These are phyloP conservation scores for Globodera ellingtonae DNA, from an alignment of 1,140 invertebrate species.

Conservation along the genomic window DNA sequence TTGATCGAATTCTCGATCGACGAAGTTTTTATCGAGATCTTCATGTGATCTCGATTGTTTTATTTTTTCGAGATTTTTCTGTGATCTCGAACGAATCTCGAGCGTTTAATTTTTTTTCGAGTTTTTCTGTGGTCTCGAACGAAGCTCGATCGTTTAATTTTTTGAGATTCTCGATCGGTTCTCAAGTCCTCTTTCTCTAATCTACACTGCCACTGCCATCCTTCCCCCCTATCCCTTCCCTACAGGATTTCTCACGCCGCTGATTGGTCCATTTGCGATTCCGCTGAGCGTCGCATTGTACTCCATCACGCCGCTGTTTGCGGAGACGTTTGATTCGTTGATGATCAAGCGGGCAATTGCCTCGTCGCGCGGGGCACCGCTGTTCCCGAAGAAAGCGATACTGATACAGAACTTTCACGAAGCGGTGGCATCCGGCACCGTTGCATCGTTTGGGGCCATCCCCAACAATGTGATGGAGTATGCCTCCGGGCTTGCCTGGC, in stretches of 20 bases:
- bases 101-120: no score
- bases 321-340: slow-evolving; percentile 26
- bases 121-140: no score
- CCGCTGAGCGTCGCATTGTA: neutral
- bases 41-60: no score
- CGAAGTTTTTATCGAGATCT: no score
- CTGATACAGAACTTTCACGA: neutral
- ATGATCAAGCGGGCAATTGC: slow-evolving; percentile 19
- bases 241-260: neutral
- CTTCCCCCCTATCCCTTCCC: no score
- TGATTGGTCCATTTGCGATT: neutral
- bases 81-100: no score
- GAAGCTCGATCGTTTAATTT: no score
- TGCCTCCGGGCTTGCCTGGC: neutral
- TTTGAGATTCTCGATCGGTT: no score
- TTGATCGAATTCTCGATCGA: no score
- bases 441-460: slow-evolving; percentile 14
- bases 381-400: neutral
- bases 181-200: no score
- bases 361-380: neutral
- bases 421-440: neutral
- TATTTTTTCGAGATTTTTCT: no score
- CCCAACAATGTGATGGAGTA: slow-evolving; percentile 4
- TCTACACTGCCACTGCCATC: no score
- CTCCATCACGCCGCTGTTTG: slow-evolving; percentile 22